A percentile compares a stretch with the other conserved stretches of the same genome.
These are phyloP conservation scores for Mesorhabditis sp. DNA, from an alignment of 2,888 invertebrate species.

Conservation along the genomic window DNA sequence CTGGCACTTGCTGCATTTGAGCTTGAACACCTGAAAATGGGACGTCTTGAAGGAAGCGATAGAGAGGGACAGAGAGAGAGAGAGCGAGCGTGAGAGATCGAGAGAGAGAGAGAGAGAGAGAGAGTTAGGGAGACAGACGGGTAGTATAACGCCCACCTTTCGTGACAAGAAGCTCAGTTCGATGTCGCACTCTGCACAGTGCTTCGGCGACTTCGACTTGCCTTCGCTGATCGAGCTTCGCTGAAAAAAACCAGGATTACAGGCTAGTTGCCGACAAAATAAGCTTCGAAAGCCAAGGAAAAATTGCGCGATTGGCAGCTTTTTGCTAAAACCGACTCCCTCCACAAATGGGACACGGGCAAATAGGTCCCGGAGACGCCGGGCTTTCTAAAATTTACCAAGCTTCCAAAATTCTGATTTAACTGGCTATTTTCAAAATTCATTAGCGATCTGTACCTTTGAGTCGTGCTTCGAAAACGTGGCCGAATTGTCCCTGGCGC, in stretches of 20 bases:
- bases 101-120: neutral
- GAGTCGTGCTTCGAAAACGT: slow-evolving; percentile 22
- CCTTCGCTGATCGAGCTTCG: slow-evolving; percentile 27
- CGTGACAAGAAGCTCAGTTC: slow-evolving; percentile 34
- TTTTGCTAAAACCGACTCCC: too few species aligned
- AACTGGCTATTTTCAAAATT: too few species aligned
- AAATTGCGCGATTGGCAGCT: too few species aligned
- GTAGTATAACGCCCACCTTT: neutral
- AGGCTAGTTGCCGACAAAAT: too few species aligned
- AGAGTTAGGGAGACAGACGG: too few species aligned
- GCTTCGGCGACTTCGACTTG: slow-evolving; percentile 29
- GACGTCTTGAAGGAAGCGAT: neutral
- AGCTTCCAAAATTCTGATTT: too few species aligned
- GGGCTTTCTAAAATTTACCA: too few species aligned
- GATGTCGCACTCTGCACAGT: slow-evolving; percentile 49
- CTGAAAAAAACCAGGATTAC: slow-evolving; percentile 13
- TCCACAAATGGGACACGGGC: too few species aligned
- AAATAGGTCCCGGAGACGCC: too few species aligned
- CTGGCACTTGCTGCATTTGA: slow-evolving; percentile 39
- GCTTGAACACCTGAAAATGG: neutral
- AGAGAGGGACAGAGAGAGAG: neutral
- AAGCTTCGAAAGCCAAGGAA: too few species aligned
- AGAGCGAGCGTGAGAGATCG: neutral
- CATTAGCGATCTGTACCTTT: neutral
- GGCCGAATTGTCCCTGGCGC: slow-evolving; percentile 27